These are phyloP conservation scores for Acholoe squamosa DNA, from an alignment of 2,888 invertebrate species.

Conservation along the genomic window DNA sequence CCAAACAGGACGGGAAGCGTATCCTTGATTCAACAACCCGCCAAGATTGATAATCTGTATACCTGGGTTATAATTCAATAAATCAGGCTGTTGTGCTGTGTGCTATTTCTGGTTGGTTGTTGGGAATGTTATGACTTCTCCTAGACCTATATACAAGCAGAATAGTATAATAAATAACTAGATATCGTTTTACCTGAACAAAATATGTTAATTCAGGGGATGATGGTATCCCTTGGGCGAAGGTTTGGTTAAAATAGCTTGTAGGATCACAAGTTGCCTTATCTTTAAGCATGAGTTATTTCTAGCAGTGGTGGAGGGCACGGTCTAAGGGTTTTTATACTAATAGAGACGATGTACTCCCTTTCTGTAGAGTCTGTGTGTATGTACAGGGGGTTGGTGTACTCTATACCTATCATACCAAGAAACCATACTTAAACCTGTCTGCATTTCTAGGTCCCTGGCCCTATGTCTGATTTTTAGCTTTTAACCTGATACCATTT, in stretches of 20 bases:
- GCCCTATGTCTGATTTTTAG: too few species aligned
- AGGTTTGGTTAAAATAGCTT: background rate
- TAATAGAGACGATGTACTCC: background rate
- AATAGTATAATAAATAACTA: background rate
- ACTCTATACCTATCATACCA: too few species aligned
- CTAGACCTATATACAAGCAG: background rate
- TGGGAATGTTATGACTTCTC: background rate
- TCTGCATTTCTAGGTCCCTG: too few species aligned
- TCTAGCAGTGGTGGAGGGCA: background rate
- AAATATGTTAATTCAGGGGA: background rate
- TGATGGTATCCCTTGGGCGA: background rate
- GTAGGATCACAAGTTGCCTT: constrained; percentile 5
- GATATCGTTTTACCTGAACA: background rate
- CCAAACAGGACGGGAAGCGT: background rate
- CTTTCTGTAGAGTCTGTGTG: too few species aligned
- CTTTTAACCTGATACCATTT: too few species aligned
- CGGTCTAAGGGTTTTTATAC: constrained; percentile 17
- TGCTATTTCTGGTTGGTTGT: background rate
- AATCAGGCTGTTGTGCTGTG: background rate
- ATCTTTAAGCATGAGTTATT: constrained; percentile 43
- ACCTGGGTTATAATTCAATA: background rate
- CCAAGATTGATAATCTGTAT: background rate
- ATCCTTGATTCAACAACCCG: background rate
- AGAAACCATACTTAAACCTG: too few species aligned
- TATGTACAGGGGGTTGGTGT: background rate